A percentile compares a stretch with the other conserved stretches of the same genome.
These are phyloP conservation scores for Idaea straminata DNA, from an alignment of 2,888 invertebrate genomes.

Conservation along the genomic window DNA sequence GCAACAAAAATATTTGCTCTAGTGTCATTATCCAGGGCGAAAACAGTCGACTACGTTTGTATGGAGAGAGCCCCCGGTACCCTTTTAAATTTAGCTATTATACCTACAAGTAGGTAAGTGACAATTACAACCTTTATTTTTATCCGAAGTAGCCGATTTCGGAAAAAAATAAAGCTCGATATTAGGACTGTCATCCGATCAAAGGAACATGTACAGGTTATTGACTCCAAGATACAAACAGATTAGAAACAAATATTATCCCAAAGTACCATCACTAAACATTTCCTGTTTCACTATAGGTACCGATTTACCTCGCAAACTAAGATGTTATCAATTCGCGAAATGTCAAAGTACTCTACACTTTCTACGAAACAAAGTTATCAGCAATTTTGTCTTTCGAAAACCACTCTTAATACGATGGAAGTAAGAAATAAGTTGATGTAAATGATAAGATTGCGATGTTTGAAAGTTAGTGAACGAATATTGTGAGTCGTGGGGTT, in stretches of 20 bases:
- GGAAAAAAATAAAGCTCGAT: too few species aligned
- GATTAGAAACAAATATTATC: conserved; percentile 5
- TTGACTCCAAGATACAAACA: conserved; percentile 11
- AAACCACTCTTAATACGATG: neutral
- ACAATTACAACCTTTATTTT: too few species aligned
- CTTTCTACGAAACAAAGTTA: conserved; percentile 17
- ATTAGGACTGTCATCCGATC: too few species aligned
- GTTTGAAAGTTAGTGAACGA: conserved; percentile 39
- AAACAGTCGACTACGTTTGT: too few species aligned
- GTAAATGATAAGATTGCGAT: conserved; percentile 22
- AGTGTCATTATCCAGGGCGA: too few species aligned
- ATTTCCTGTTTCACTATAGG: neutral
- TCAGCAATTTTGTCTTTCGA: conserved; percentile 12
- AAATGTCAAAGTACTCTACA: conserved; percentile 40
- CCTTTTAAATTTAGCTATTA: too few species aligned
- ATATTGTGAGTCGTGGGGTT: conserved; percentile 39
- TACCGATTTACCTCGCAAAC: conserved; percentile 26
- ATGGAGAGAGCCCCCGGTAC: too few species aligned
- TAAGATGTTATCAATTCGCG: conserved; percentile 35
- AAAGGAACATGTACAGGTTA: neutral
- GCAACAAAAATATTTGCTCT: too few species aligned
- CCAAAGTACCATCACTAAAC: conserved; percentile 11
- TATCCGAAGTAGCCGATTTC: too few species aligned
- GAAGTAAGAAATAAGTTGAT: neutral
- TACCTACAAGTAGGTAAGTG: too few species aligned